Base-by-base conservation (phyloP, 2,113 vertebrate genomes). In the Fukomys damarensis region DNA sequence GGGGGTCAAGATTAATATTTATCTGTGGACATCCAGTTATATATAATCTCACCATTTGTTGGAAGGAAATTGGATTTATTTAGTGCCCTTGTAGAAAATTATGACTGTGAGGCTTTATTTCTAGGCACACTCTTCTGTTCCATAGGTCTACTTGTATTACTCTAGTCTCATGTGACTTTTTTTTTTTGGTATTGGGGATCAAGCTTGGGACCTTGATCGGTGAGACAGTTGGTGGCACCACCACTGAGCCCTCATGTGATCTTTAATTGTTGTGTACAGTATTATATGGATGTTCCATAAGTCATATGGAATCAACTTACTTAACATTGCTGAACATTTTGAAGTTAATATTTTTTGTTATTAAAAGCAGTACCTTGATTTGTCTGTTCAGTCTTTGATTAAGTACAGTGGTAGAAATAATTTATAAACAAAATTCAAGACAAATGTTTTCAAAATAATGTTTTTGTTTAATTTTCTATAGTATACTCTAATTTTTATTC, bases 261-360 rank as follows among this genome's bases (percentile, higher is more conserved):
- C 83, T 89, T 79, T 72, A 70, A 74, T 65, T 70, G 38, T 58
- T 76, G 28, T 84, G 9, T 77, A 49, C 5, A 7, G 26, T 89
- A 43, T 89, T 76, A 22, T 59, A 28, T 61, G 17, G 14, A 41
- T 89, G 26, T 92, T 92, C 14, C 26, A 58, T 91, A 93, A n/a
- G 19, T 86, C 84, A 65, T 30, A 20, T 95, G 65, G 41, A 82
- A 65, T 88, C 63, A 82, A 19, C 91, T 79, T 66, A 46, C n/a
- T n/a, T n/a, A n/a, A n/a, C 11, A 2, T 72, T 95, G n/a, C 86
- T 77, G 80, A 68, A 46, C 46, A 70, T 83, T 89, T 89, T 92
- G 52, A 92, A 89, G 8, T 90, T 77, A 94, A 32, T 79, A 49
- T n/a, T 86, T 91, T 95, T 85, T 96, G 2, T 24, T 93, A 1